phyloP scores from a whole-genome alignment of 2,113 vertebrate species.

The Arizona elegans region DNA sequence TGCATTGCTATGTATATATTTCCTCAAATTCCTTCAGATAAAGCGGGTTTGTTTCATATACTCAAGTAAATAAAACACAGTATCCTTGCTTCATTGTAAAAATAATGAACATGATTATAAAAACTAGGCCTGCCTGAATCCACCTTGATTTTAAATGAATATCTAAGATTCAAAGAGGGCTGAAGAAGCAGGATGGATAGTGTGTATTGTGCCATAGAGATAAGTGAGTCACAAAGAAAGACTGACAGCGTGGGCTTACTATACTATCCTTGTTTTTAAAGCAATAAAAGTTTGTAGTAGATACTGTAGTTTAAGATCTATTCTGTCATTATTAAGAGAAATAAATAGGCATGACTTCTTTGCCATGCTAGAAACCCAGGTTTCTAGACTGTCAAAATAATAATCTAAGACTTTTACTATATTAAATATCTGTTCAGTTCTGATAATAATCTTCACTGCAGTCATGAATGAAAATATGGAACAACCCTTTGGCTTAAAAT shows the following conservation, averaged over 20 bases:
- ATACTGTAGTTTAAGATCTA: not conserved
- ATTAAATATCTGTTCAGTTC: not conserved
- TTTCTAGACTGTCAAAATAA: not conserved
- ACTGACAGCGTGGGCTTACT: not conserved
- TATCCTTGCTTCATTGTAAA: not conserved
- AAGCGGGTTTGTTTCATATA: not conserved
- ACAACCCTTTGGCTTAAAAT: not conserved
- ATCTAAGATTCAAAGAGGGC: not conserved
- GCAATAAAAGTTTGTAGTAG: not conserved
- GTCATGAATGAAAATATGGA: not conserved
- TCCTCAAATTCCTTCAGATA: not conserved
- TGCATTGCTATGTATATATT: not conserved
- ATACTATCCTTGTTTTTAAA: not conserved
- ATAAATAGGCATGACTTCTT: not conserved
- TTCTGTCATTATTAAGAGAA: not conserved
- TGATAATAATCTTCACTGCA: not conserved
- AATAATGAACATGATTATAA: not conserved
- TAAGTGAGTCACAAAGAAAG: not conserved
- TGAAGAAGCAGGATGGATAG: not conserved
- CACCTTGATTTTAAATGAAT: not conserved
- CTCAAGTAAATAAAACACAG: not conserved
- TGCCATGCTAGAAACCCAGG: not conserved
- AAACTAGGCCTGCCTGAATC: not conserved
- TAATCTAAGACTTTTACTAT: not conserved
- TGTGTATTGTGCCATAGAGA: not conserved